phyloP scores from a whole-genome alignment of 2,888 invertebrate genomes.

The Cosmia pyralina region DNA sequence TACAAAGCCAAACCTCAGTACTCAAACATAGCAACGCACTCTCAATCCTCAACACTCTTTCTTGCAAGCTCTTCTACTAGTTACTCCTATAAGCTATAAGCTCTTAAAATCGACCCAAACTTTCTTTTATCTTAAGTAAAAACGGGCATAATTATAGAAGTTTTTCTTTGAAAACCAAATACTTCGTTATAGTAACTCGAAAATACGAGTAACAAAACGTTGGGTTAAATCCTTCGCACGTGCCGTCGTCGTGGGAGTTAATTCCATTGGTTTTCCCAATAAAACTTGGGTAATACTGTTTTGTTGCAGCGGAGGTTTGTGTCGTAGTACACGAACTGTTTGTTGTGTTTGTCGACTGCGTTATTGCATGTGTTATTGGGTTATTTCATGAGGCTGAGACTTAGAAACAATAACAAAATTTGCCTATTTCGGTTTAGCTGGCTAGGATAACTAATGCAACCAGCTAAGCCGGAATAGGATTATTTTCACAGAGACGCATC shows the following conservation, averaged over 20 bases:
- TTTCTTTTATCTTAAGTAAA: constrained; percentile 54
- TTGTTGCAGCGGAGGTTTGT: constrained; percentile 30
- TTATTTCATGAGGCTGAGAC: too few species aligned
- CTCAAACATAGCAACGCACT: constrained; percentile 28
- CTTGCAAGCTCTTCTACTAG: too few species aligned
- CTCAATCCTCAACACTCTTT: constrained; percentile 31
- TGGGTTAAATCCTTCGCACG: constrained; percentile 56
- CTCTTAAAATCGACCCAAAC: constrained; percentile 38
- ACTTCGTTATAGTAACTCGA: constrained; percentile 46
- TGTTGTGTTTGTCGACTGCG: constrained; percentile 29
- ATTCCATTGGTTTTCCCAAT: constrained; percentile 68
- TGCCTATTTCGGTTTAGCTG: too few species aligned
- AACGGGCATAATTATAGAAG: constrained; percentile 56
- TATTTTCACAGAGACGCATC: too few species aligned
- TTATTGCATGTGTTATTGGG: constrained; percentile 4
- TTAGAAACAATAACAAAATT: too few species aligned
- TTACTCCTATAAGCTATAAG: constrained; percentile 21
- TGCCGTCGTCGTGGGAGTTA: constrained; percentile 61
- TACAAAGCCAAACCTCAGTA: constrained; percentile 18
- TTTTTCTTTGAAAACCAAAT: constrained; percentile 58
- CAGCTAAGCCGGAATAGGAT: too few species aligned
- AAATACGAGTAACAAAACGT: constrained; percentile 64
- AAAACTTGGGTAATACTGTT: constrained; percentile 72
- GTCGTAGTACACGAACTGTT: constrained; percentile 26
- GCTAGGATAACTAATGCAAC: too few species aligned